Evolutionary conservation across 1,140 invertebrate genomes (phyloP), one percentile per base, ranked within the genome.

Genomic region (Drosophila carrolli): DNA sequence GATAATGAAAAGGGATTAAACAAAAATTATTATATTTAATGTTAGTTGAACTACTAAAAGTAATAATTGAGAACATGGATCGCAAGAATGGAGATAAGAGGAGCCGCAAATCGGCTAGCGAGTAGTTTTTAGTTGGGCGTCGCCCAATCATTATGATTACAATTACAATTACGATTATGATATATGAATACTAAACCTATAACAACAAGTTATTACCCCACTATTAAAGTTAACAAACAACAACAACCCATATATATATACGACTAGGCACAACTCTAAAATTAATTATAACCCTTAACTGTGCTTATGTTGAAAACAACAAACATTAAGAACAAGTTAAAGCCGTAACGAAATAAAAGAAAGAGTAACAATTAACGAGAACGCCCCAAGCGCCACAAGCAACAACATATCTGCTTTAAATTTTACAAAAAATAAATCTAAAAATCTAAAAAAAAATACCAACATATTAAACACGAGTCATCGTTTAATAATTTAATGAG

Each of bases 321-420:
- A 67, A 48, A 57, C 43, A 71, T 48, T 53, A 71, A 70, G 70
- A 83, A 78, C 53, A 78, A 78, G 46, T 67, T 54, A 53, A 47
- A 60, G 47, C 55, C 48, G 60, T 43, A 72, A 85, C 37, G 54
- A 62, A 79, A 66, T 65, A 60, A 56, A 29, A 47, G 29, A 62
- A 66, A 73, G 60, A 35, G 66, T 68, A 55, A 37, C 55, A 37
- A 66, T 66, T 48, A 23, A 60, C 35, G 32, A 66, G 55, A 48
- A 65, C 71, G 78, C 71, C 75, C 75, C 72, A 88, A 88, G 84
- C 84, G 84, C 84, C 84, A 88, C 84, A 88, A 88, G 83, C 84
- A 90, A 88, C 76, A 84, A 89, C 84, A 89, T 89, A 89, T 89
- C 84, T 89, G 84, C 84, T 89, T 90, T 89, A 84, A 84, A 84